Conservation (phyloP, 2,113 vertebrate species). For the Petromus typicus region DNA sequence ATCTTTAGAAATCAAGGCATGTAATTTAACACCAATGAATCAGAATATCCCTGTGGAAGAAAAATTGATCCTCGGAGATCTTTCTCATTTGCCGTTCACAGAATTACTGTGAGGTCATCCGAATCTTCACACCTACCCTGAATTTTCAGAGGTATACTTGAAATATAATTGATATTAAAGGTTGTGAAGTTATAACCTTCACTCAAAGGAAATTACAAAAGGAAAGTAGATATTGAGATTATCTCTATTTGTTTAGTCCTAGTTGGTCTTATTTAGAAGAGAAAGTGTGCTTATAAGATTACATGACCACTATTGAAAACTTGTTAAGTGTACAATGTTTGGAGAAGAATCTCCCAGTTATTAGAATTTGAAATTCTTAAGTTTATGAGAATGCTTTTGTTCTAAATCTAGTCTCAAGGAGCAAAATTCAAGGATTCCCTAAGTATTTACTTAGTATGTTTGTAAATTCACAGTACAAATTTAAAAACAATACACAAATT, state of each 20-base stretch:
- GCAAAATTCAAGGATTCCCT: not conserved
- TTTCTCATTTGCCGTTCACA: not conserved
- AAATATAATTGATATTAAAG: not conserved
- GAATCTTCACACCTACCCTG: not conserved
- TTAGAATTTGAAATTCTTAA: not conserved
- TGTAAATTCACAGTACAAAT: not conserved
- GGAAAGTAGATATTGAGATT: not conserved
- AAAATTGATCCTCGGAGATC: not conserved
- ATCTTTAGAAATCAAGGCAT: not conserved
- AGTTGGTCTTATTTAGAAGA: not conserved
- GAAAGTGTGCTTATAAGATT: not conserved
- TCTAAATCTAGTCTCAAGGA: not conserved
- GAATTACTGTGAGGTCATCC: not conserved
- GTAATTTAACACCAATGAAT: not conserved
- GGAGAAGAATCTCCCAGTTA: not conserved
- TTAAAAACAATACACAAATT: not conserved
- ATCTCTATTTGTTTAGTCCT: not conserved
- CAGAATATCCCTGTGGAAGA: not conserved
- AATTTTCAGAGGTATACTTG: not conserved
- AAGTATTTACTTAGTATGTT: not conserved
- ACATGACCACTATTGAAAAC: not conserved
- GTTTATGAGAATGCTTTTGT: not conserved
- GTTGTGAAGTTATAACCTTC: not conserved
- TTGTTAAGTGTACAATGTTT: not conserved
- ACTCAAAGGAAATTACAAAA: not conserved